Percentiles rank a stretch among this genome's conserved stretches.
Conservation (phyloP, 2,797 vertebrate species). For the Falco cherrug region DNA sequence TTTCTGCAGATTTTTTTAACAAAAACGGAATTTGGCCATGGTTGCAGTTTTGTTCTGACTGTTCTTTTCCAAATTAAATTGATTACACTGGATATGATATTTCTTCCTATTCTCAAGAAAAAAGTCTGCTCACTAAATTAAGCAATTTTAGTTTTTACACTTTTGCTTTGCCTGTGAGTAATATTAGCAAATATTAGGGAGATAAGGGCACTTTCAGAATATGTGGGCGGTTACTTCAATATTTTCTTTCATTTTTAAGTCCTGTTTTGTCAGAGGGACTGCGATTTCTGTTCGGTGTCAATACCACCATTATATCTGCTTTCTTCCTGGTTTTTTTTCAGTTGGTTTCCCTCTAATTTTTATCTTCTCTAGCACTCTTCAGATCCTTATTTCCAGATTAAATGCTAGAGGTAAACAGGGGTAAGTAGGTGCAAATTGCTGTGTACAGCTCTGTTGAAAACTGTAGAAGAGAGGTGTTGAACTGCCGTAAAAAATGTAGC, state of each 20-base stretch:
- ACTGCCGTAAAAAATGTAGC: background rate
- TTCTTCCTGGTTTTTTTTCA: background rate
- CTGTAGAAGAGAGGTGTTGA: background rate
- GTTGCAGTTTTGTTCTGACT: background rate
- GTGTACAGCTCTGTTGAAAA: background rate
- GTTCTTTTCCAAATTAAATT: background rate
- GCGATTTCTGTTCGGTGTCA: background rate
- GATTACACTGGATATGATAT: background rate
- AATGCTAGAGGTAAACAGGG: background rate
- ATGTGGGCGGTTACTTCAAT: background rate
- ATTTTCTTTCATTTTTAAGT: background rate
- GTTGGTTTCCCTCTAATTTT: background rate
- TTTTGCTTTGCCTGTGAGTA: background rate
- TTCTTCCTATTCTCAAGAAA: background rate
- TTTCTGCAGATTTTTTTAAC: background rate
- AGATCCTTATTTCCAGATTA: background rate
- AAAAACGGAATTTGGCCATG: background rate
- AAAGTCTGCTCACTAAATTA: background rate
- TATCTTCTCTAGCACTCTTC: background rate
- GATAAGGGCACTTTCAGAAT: background rate
- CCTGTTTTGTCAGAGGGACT: background rate
- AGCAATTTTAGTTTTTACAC: background rate
- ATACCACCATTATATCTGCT: background rate
- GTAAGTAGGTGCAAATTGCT: background rate
- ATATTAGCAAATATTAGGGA: background rate